Evolutionary conservation across 2,888 invertebrate species (phyloP).

Genomic region (Coenonympha arcania): DNA sequence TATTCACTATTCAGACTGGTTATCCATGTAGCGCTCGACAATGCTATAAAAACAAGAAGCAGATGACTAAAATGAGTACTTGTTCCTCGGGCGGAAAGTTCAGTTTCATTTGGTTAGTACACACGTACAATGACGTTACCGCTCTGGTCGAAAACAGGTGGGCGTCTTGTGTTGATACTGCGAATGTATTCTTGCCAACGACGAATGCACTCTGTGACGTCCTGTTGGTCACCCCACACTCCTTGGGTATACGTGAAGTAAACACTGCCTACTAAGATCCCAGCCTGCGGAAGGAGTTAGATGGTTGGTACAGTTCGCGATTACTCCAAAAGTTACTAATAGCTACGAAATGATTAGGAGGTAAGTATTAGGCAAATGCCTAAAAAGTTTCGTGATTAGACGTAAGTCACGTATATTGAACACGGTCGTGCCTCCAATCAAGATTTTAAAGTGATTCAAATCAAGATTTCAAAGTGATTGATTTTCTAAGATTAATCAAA

Average conservation of each 20-base stretch:
- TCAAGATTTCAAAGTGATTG: too few species aligned
- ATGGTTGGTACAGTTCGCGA: slow-evolving; percentile 6
- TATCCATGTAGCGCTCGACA: background rate
- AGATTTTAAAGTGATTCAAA: too few species aligned
- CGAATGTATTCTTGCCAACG: slow-evolving; percentile 63
- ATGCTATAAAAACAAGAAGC: background rate
- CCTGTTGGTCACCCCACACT: slow-evolving; percentile 65
- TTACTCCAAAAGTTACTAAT: slow-evolving; percentile 39
- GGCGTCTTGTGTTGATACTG: slow-evolving; percentile 60
- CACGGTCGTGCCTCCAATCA: too few species aligned
- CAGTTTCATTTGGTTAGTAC: slow-evolving; percentile 3
- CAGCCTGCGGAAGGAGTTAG: slow-evolving; percentile 47
- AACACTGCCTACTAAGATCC: slow-evolving; percentile 58
- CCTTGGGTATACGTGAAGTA: slow-evolving; percentile 67
- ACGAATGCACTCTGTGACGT: slow-evolving; percentile 57
- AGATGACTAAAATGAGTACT: slow-evolving; percentile 4
- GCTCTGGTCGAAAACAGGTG: slow-evolving; percentile 57
- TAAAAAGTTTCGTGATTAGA: too few species aligned
- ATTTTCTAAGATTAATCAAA: too few species aligned
- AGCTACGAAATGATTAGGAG: slow-evolving; percentile 48
- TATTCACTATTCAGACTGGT: slow-evolving; percentile 2
- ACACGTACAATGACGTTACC: slow-evolving; percentile 60
- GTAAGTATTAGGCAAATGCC: slow-evolving; percentile 21
- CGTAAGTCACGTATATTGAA: too few species aligned
- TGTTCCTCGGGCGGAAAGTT: background rate